Base-by-base conservation (phyloP, 2,797 vertebrate species). In the Enteromius unitaeniatus region DNA sequence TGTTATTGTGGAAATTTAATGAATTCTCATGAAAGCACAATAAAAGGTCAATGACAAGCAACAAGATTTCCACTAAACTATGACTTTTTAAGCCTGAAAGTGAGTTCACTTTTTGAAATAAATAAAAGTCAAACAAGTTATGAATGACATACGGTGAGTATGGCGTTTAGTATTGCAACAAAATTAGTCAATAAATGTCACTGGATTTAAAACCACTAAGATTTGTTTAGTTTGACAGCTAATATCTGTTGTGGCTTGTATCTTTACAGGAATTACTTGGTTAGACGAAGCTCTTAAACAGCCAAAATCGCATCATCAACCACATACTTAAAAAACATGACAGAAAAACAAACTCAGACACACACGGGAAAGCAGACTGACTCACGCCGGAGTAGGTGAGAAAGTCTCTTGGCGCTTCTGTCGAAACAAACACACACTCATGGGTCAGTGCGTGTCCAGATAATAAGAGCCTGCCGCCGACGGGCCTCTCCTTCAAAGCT, bases 401-500 rank as follows among this genome's bases (percentile, higher is more conserved):
- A 89, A 84, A 68, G 83, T 82, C 72, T 84, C 47, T 65, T 82
- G 80, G 77, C n/a, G 40, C 86, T 86, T 88, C 79, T 82, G 64
- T 80, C 86, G 23, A 77, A 69, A n/a, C 70, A 76, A 37, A 81
- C 84, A 80, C 58, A 73, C 86, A 47, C 78, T 65, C 28, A 83
- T 75, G 82, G 68, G 86, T 83, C 81, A 15, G 84, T 84, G 82
- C 53, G 80, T 87, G 86, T 85, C 86, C 80, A 82, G 82, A 84
- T 88, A 88, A 90, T 87, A 86, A 87, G 86, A 88, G 84, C 76
- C 79, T 88, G 86, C 85, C 79, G 84, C 65, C 49, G 77, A 77
- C 86, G 84, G 88, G 88, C 79, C 79, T 86, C 79, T 86, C 86
- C 86, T 89, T 89, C 87, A 89, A 91, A 90, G 88, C 82, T 80